Base-by-base conservation (phyloP, 2,888 invertebrate species). In the Horisme vitalbata region DNA sequence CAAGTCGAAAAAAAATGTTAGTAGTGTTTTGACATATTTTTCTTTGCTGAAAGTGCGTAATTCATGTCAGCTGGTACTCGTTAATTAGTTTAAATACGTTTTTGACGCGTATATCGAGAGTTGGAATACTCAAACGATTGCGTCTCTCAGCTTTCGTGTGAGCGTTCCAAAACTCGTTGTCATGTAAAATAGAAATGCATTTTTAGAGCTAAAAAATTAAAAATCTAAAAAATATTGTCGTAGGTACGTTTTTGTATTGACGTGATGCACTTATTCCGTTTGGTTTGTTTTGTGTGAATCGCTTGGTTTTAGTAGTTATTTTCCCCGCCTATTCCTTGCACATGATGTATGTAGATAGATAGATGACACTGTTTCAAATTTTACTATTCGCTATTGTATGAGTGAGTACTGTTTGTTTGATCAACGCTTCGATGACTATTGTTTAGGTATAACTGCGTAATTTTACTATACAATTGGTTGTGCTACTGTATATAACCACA, bases 11-110 rank as follows among this genome's bases (percentile, higher is more conserved):
- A 75, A 58, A 83, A 84, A 83, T 79, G 88, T 87, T 86, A 74
- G 89, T 90, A 90, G 90, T 89, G 90, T 90, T 90, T 90, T 90
- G 90, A 90, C 90, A 89, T 90, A 84, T 89, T 90, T 90, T 90
- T 90, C 90, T 89, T 90, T 90, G 90, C 90, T 90, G 90, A 90
- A 90, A 90, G 90, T 90, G 89, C 89, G 90, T 90, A 82, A 89
- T 87, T 90, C 90, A 87, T 90, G 90, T 86, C 89, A 90, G 90
- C 90, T 89, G 88, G 69, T 82, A 81, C 72, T 76, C 74, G 79
- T 77, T 75, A 68, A 75, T 79, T 75, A 80, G 74, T 69, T 60
- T 66, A 65, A 54, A 62, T 60, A 59, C 50, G 54, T 41, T 57
- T 45, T 45, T 58, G 56, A 46, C 52, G 54, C 53, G 55, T 61